phyloP scores from a whole-genome alignment of 2,797 vertebrate genomes.

The Geotria australis region DNA sequence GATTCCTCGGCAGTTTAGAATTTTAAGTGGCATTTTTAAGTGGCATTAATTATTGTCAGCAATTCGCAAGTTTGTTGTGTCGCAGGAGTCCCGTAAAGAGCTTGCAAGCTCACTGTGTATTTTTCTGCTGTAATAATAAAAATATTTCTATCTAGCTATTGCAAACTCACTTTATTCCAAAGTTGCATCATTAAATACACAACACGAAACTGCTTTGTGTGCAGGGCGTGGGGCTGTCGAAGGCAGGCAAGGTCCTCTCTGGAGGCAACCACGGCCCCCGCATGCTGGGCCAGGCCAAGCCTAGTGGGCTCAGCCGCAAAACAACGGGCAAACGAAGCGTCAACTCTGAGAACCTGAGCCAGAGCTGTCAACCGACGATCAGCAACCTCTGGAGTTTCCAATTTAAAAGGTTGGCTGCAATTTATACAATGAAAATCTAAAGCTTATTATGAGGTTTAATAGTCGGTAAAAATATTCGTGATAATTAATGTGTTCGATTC shows the following conservation, averaged over 20 bases:
- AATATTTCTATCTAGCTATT: neutral
- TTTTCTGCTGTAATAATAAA: neutral
- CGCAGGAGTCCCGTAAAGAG: too few species aligned
- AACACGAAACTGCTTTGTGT: neutral
- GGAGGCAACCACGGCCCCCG: constrained; percentile 11
- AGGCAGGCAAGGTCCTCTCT: constrained; percentile 8
- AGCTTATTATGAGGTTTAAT: too few species aligned
- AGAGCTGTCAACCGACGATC: constrained; percentile 26
- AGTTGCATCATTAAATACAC: neutral
- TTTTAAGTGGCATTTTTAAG: too few species aligned
- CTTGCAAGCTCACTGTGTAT: too few species aligned
- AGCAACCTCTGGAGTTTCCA: constrained; percentile 54
- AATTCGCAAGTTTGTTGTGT: too few species aligned
- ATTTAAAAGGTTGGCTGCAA: constrained; percentile 31
- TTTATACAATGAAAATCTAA: too few species aligned
- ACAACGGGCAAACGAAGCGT: constrained; percentile 7
- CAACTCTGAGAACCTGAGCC: constrained; percentile 22
- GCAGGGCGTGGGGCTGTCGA: constrained; percentile 33
- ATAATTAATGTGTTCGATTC: too few species aligned
- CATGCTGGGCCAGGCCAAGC: constrained; percentile 24
- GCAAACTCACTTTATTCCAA: neutral
- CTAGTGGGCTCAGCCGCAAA: constrained; percentile 42
- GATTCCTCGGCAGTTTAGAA: too few species aligned
- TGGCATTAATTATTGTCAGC: too few species aligned
- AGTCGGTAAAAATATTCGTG: too few species aligned